Base-by-base conservation (phyloP, 2,888 invertebrate genomes). In the Cetonia aurata region DNA sequence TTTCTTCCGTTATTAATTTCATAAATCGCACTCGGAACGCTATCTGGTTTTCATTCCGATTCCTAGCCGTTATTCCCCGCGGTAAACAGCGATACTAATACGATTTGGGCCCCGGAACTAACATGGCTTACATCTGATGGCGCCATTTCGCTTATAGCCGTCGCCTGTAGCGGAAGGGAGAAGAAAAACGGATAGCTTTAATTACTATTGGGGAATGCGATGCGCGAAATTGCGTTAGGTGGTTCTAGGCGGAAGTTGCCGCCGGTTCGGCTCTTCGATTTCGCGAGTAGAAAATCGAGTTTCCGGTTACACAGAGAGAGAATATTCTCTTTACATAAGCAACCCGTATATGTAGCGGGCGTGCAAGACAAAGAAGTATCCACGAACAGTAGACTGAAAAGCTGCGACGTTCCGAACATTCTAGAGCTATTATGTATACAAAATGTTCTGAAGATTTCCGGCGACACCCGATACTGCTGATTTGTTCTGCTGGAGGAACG, bases 171-270 rank as follows among this genome's bases (percentile, higher is more conserved):
- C 8, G 42, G 25, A 42, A 57, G 42, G 41, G 42, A 57, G 57
- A 37, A 17, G 57, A 42, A 57, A 57, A 57, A 41, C 42, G 42
- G 42, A 57, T 57, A 57, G 19, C 57, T 57, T 42, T 57, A 57
- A 57, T 57, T 57, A 57, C 57, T 57, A 17, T 42, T 57, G 57
- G 57, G 57, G 57, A 57, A 42, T 57, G 42, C 41, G 57, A 57
- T 37, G 9, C 42, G 42, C 41, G 42, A 6, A 57, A 57, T 57
- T 42, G 17, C 42, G 57, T 57, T 57, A 55, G 31, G 33, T n/a
- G 25, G 31, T 17, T 15, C 19, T 6, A 15, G 3, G 42, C 57
- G 57, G 57, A 57, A 57, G 42, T 57, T 41, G 42, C 15, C 41
- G 37, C 10, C 37, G 37, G 42, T 57, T 10, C 57, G 25, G 41